Percentiles rank a stretch among this genome's conserved stretches.
Evolutionary conservation across 2,888 invertebrate species (phyloP).

Genomic region (Erebia aethiops): DNA sequence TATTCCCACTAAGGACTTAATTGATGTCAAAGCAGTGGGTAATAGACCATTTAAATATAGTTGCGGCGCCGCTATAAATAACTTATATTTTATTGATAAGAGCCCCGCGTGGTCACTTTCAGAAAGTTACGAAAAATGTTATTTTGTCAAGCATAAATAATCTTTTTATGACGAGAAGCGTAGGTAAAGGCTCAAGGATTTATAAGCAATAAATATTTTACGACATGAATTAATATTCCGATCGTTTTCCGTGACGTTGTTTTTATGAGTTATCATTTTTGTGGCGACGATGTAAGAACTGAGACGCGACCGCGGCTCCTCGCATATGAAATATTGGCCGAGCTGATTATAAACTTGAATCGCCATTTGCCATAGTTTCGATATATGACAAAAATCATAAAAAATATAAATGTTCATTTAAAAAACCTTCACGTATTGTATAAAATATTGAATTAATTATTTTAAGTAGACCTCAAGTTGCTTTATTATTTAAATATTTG

Average conservation of each 20-base stretch:
- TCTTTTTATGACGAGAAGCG: conserved; percentile 83
- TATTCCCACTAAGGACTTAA: conserved; percentile 29
- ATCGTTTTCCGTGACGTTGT: conserved; percentile 82
- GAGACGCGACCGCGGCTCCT: conserved; percentile 55
- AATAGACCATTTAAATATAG: conserved; percentile 50
- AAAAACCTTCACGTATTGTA: conserved; percentile 69
- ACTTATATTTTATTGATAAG: conserved; percentile 77
- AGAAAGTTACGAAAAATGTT: conserved; percentile 80
- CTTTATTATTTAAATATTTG: conserved; percentile 46
- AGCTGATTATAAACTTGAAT: conserved; percentile 70
- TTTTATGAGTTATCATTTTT: conserved; percentile 83
- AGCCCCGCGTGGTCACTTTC: conserved; percentile 68
- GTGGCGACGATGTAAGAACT: conserved; percentile 69
- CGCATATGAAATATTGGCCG: conserved; percentile 67
- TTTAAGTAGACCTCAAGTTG: conserved; percentile 51
- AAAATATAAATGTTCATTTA: conserved; percentile 64
- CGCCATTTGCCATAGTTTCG: conserved; percentile 61
- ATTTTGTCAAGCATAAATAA: conserved; percentile 82
- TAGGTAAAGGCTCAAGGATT: conserved; percentile 83
- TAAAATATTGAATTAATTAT: conserved; percentile 68
- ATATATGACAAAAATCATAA: conserved; percentile 42
- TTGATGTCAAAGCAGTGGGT: conserved; percentile 36
- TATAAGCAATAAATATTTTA: conserved; percentile 83
- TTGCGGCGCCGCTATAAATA: conserved; percentile 74
- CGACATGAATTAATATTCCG: conserved; percentile 83